Evolutionary conservation across 2,888 invertebrate species (phyloP), one percentile per base, ranked within the genome.

Genomic region (Celastrina argiolus): DNA sequence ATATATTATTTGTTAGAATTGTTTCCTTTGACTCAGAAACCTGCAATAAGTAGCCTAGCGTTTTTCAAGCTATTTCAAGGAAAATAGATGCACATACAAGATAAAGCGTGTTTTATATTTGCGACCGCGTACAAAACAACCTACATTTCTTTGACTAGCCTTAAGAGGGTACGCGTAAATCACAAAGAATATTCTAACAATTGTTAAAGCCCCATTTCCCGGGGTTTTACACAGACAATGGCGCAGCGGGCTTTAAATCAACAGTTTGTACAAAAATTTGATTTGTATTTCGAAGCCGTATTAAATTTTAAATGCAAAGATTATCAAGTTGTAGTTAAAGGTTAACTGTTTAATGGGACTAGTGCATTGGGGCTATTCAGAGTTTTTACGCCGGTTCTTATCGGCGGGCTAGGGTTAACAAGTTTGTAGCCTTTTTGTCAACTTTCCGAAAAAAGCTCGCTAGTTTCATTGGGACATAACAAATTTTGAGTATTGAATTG

Each of bases 81-180:
- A 39, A 61, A 61, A 61, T 39, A 36, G 18, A 36, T 18, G 34
- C 36, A 61, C 36, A 61, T 61, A 10, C 12, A 34, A 36, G 18
- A 59, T 59, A 59, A 59, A 59, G 34, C 36, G 18, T 5, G 34
- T 59, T 34, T 61, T 39, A 61, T 22, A 36, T 61, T 61, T 61
- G 36, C 18, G 39, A 61, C 34, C 61, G 61, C 39, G 16, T 18
- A 61, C 61, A 61, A 39, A 61, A 61, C 61, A 61, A 61, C 61
- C 36, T 61, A 61, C 61, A 39, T 61, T 61, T 39, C 61, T 61
- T 61, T 61, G 61, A 61, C 61, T 61, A 36, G 59, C 61, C 61
- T 61, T 58, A 61, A 61, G 61, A 61, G 61, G 36, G 34, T 61
- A 61, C 61, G 61, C 61, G 61, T 61, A 61, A 61, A 61, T 61